Evolutionary conservation across 1,140 invertebrate genomes (phyloP), one percentile per base, ranked within the genome.

Genomic region (Drosophila sproati): DNA sequence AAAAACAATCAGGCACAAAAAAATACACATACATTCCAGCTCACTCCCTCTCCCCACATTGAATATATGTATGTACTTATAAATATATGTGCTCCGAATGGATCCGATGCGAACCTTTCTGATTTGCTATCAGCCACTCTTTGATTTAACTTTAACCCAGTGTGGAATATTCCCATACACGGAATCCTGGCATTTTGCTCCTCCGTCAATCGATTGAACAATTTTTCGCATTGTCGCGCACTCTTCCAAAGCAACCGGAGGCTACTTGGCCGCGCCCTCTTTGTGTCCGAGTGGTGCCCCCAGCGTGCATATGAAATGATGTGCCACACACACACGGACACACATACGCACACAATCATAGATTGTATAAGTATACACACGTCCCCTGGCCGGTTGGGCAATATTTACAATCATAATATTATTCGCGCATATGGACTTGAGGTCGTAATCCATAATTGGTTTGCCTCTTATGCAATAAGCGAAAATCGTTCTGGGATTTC

Each of bases 191-290:
- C 32, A 48, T 28, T 56, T 47, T 35, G 34, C 64, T 41, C 34
- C 34, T 41, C 12, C 41, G 29, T 54, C 85, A 90, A 89, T 89
- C 85, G 85, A 89, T 89, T 89, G 85, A 78, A 81, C 85, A 90
- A 89, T 89, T 89, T 89, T 89, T 85, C 85, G 85, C 85, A 90
- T 86, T 89, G 85, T 89, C 85, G 85, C 85, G 86, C 73, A 48
- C 68, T 71, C 47, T 81, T 78, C 31, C 63, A 68, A 89, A 90
- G 81, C 85, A 89, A 81, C 78, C 86, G 86, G 61, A 70, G 85
- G 85, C 85, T 69, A 90, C 77, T 78, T 80, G 77, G 77, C 73
- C 85, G 64, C 83, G 85, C 83, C 83, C 80, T 60, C 31, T 61
- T 54, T 82, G 83, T 88, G 83, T 88, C 85, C 83, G 32, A 89